phyloP scores from a whole-genome alignment of 2,797 vertebrate species.

The Iguana delicatissima region DNA sequence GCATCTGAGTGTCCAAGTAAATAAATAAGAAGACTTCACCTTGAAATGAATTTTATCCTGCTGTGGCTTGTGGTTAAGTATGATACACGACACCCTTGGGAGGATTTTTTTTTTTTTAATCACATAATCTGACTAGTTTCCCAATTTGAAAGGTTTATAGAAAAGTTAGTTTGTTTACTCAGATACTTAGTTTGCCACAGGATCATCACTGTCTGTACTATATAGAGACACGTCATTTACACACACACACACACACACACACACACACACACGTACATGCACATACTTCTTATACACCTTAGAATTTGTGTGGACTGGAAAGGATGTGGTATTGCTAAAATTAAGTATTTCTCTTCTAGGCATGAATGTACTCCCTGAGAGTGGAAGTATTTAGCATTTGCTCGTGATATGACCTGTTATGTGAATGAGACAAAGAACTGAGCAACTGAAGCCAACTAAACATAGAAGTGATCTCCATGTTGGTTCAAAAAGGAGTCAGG shows the following conservation, averaged over 20 bases:
- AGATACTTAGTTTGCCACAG: background rate
- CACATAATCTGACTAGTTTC: background rate
- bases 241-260: background rate
- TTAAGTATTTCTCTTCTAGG: background rate
- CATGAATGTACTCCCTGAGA: background rate
- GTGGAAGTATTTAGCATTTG: background rate
- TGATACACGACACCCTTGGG: constrained; percentile 11
- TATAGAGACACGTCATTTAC: background rate
- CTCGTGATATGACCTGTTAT: background rate
- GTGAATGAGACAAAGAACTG: background rate
- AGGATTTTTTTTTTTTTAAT: constrained; percentile 10
- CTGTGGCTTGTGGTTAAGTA: constrained; percentile 27
- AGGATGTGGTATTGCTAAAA: background rate
- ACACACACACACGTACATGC: background rate
- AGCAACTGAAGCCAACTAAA: background rate
- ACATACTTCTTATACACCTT: background rate
- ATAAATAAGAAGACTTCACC: background rate
- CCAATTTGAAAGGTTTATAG: background rate
- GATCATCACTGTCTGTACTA: background rate
- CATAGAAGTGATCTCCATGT: background rate
- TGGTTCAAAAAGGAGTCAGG: background rate
- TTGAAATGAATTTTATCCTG: constrained; percentile 40
- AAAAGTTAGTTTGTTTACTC: background rate
- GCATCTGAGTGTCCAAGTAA: constrained; percentile 25
- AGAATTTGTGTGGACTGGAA: background rate